Base-by-base conservation (phyloP, 2,888 invertebrate species). In the Stegana nigrithorax region DNA sequence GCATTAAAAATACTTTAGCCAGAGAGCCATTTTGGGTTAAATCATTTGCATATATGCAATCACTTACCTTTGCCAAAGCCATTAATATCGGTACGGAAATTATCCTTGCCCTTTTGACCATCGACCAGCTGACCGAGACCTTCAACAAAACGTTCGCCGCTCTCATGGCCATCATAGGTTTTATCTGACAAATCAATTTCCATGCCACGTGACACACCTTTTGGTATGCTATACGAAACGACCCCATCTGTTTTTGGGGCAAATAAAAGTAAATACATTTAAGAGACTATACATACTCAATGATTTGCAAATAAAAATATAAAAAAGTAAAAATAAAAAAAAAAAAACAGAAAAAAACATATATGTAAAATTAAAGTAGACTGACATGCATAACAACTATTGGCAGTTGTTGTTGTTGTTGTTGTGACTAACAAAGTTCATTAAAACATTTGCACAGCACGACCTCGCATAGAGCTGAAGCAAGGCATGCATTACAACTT, bases 51-150 rank as follows among this genome's bases (percentile, higher is more conserved):
- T n/a, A n/a, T n/a, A n/a, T n/a, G n/a, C n/a, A n/a, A n/a, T n/a
- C 10, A 65, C 25, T 86, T 84, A 91, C 91, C 91, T 88, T 90
- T 90, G 64, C 90, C 91, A 77, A 88, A 87, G 72, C 90, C 90
- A 75, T 89, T 88, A 73, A 88, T 85, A 83, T 91, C 91, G 56
- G 88, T 86, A 67, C 90, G 87, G 86, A 92, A 93, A 87, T 93
- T 92, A 81, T 91, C 91, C 68, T 89, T 88, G 62, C 93, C 93
- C 73, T 88, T 89, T 72, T 90, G 89, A 4, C 93, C 92, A 83
- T 94, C 93, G 45, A 90, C 89, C 71, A 95, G 88, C 84, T 93
- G 93, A 63, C 94, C 94, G 50, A 94, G 86, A 32, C 94, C 94
- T 62, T 90, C 89, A 62, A 88, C 88, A 73, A 90, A 88, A 68